Percentiles rank a stretch among this genome's conserved stretches.
These are phyloP conservation scores for Pangasius macronema DNA, from an alignment of 2,797 vertebrate species.

Conservation along the genomic window DNA sequence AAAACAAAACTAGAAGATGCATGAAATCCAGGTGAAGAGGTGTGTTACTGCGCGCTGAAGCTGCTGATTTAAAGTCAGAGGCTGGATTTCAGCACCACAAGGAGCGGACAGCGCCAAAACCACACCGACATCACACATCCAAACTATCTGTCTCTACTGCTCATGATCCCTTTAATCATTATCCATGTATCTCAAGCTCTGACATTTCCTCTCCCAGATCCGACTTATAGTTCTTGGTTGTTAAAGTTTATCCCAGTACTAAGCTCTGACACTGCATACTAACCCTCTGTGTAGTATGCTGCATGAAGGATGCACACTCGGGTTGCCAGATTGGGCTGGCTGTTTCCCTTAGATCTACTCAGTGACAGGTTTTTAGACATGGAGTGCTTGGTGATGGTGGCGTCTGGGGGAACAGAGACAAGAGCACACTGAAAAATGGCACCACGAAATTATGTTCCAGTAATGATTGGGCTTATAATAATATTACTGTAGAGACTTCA, in stretches of 20 bases:
- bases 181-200: too few species aligned
- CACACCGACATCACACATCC: background rate
- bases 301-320: background rate
- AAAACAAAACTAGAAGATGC: background rate
- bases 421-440: background rate
- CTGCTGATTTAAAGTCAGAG: background rate
- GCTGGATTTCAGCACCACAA: conserved; percentile 20
- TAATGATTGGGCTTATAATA: background rate
- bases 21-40: background rate
- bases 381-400: background rate
- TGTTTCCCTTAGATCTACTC: background rate
- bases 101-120: conserved; percentile 10
- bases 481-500: background rate
- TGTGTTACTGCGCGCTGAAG: too few species aligned
- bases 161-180: too few species aligned
- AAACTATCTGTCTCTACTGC: background rate
- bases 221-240: background rate
- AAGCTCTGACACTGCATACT: background rate
- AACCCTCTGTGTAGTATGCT: background rate
- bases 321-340: background rate
- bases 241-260: background rate
- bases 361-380: background rate
- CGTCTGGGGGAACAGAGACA: background rate
- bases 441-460: background rate
- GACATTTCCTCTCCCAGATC: background rate